Conservation (phyloP, 2,888 invertebrate genomes). For the Dryobotodes eremita region DNA sequence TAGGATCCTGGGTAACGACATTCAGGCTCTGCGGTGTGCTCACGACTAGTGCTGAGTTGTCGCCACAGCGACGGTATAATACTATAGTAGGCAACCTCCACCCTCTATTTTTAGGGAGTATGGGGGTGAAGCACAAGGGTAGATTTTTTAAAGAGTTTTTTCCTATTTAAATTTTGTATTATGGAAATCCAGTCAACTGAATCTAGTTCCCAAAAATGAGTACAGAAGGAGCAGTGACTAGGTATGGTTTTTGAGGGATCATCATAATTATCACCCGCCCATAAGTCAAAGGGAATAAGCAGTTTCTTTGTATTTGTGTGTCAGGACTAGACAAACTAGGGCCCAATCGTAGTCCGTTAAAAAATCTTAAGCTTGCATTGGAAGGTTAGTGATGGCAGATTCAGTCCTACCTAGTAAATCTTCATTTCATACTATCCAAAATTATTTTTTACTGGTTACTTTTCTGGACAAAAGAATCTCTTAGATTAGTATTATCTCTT, state of each 20-base stretch:
- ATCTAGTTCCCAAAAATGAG: neutral
- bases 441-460: neutral
- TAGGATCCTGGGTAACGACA: slow-evolving; percentile 80
- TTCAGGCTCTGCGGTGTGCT: slow-evolving; percentile 81
- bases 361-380: neutral
- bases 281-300: neutral
- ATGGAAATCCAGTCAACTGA: neutral
- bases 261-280: neutral
- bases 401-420: neutral
- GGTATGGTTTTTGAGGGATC: neutral
- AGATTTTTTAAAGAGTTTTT: slow-evolving; percentile 57
- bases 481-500: no score
- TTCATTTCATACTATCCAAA: no score
- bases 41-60: slow-evolving; percentile 76
- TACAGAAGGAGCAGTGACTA: neutral
- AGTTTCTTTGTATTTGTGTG: neutral
- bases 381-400: neutral
- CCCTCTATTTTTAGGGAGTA: slow-evolving; percentile 78
- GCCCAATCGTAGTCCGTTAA: neutral
- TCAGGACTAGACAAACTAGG: neutral
- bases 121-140: slow-evolving; percentile 72
- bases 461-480: neutral
- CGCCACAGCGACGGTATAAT: slow-evolving; percentile 77
- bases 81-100: slow-evolving; percentile 66
- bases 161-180: neutral